Conservation (phyloP, 2,113 vertebrate genomes). For the Suncus etruscus region DNA sequence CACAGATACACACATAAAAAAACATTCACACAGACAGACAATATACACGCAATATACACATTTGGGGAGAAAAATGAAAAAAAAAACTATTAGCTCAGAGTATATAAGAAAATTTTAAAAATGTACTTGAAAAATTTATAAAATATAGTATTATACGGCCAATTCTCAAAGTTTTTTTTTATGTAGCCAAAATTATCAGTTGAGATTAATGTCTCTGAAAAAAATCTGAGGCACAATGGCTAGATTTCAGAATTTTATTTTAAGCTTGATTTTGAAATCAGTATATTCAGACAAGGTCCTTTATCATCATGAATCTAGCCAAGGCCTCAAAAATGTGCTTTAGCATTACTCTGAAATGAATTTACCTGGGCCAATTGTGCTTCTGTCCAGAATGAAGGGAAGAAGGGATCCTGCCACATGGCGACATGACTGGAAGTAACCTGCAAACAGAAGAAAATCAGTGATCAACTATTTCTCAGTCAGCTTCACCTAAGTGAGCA, state of each 20-base stretch:
- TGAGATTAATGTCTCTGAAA: not conserved
- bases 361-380: conserved; percentile 60
- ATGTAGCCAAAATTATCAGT: not conserved
- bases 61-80: not conserved
- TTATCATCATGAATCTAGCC: conserved; percentile 75
- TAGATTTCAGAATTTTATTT: conserved; percentile 69
- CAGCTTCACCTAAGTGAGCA: not conserved
- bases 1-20: not conserved
- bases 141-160: not conserved
- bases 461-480: conserved; percentile 7
- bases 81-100: conserved; percentile 17
- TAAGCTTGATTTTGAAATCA: conserved; percentile 73
- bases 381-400: conserved; percentile 38
- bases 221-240: conserved; percentile 65
- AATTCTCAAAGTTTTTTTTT: not conserved
- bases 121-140: not conserved
- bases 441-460: not conserved
- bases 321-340: conserved; percentile 35
- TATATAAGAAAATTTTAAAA: not conserved
- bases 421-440: not conserved
- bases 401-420: not conserved
- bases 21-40: not conserved
- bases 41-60: not conserved
- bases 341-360: not conserved
- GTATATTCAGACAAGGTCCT: conserved; percentile 77